These are phyloP conservation scores for Chloropsis hardwickii DNA, from an alignment of 2,113 vertebrate species.

Conservation along the genomic window DNA sequence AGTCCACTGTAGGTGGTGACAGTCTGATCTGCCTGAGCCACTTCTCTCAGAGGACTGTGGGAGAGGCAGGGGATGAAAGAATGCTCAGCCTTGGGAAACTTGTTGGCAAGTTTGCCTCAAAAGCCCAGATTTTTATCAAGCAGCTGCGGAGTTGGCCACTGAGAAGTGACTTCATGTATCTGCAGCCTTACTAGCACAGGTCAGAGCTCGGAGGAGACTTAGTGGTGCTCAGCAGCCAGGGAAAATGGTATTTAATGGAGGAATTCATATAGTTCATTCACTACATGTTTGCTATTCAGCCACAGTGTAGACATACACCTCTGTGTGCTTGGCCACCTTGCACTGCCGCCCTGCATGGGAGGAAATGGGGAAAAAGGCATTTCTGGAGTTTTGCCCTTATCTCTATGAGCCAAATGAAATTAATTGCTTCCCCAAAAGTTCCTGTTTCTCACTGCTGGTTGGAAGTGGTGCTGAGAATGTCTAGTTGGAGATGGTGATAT, in stretches of 20 bases:
- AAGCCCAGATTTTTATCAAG: rapidly evolving
- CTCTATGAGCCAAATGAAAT: not conserved
- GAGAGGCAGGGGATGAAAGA: not conserved
- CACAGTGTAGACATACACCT: not conserved
- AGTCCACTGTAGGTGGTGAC: not conserved
- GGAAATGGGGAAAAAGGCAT: not conserved
- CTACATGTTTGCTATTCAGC: not conserved
- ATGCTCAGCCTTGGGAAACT: not conserved
- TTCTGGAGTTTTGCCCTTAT: not conserved
- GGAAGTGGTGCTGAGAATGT: not conserved
- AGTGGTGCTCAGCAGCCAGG: not conserved
- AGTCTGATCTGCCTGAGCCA: not conserved
- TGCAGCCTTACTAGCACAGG: not conserved
- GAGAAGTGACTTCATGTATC: rapidly evolving
- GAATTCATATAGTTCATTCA: not conserved
- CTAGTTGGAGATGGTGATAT: not conserved
- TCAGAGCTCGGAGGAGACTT: not conserved
- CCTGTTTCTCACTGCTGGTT: not conserved
- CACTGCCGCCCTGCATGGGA: not conserved
- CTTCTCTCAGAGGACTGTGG: not conserved
- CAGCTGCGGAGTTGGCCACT: not conserved
- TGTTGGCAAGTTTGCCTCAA: not conserved
- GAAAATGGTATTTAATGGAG: not conserved
- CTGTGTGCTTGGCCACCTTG: not conserved
- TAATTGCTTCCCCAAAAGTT: not conserved